Base-by-base conservation (phyloP, 2,113 vertebrate species). In the Macheiramphus alcinus region DNA sequence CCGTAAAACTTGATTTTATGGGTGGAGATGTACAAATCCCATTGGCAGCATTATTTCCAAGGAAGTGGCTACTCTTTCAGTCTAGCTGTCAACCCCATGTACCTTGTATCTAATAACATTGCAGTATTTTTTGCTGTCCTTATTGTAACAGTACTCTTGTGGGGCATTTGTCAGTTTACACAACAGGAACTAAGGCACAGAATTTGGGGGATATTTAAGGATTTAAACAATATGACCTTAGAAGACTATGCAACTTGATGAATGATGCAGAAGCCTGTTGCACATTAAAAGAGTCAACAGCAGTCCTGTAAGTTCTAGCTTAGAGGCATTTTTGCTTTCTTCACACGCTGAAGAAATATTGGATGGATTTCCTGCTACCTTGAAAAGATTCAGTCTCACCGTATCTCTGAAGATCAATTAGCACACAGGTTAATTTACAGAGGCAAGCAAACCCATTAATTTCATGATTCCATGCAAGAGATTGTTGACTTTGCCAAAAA, bases 191-290 rank as follows among this genome's bases (percentile, higher is more conserved):
- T 31, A 47, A 93, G n/a, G 27, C 26, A 47, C 5, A 71, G 61
- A 55, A 52, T 52, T 17, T 70, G 21, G 10, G 10, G 16, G 12
- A 13, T 13, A 42, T 66, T 94, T 58, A 50, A 68, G 6, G 11
- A 34, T 31, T 48, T 70, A 26, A 70, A 31, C 26, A 45, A 9
- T 21, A 29, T 23, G 27, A 36, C 9, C 15, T 66, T 20, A 48
- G 40, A 73, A 93, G 36, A 43, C 22, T 40, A 29, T 0, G 0
- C 2, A 67, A 3, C 26, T 38, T 76, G 40, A 52, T 48, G 72
- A 86, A 78, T 45, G 34, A 80, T n/a, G 48, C 9, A 88, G 62
- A 86, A 29, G 6, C 9, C 31, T 82, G 13, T 31, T 42, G 13
- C 13, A 38, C 10, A 6, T 40, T 42, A 26, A 74, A 78, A 47